These are phyloP conservation scores for Automeris io DNA, from an alignment of 2,888 invertebrate species.

Conservation along the genomic window DNA sequence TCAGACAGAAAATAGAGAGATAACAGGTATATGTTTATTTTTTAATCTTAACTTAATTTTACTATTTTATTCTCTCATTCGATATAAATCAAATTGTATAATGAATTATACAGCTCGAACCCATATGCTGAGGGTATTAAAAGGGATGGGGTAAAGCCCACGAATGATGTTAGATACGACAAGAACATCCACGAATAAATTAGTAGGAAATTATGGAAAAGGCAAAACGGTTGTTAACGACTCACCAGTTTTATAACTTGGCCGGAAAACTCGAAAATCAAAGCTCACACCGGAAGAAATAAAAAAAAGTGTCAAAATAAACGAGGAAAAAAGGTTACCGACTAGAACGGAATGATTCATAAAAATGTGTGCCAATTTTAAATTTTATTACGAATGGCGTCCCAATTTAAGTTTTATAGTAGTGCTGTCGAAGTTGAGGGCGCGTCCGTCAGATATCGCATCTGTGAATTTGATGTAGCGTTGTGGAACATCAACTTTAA, in stretches of 20 bases:
- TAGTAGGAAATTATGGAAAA: slow-evolving; percentile 41
- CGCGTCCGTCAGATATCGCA: slow-evolving; percentile 28
- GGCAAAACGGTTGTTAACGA: slow-evolving; percentile 50
- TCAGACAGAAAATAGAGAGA: too few relatives aligned
- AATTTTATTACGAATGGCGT: slow-evolving; percentile 5
- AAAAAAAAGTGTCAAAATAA: slow-evolving; percentile 17
- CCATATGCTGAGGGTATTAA: slow-evolving; percentile 46
- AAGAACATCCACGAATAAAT: slow-evolving; percentile 60
- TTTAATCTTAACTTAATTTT: too few relatives aligned
- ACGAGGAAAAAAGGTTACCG: slow-evolving; percentile 2
- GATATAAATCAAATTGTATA: slow-evolving; percentile 35
- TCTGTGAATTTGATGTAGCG: slow-evolving; percentile 32
- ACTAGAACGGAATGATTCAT: background rate
- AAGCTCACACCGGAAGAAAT: slow-evolving; percentile 32
- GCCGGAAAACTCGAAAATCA: slow-evolving; percentile 21
- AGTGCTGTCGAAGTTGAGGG: slow-evolving; percentile 3
- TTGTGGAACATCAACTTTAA: slow-evolving; percentile 43
- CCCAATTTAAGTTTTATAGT: slow-evolving; percentile 9
- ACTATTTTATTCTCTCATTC: too few relatives aligned
- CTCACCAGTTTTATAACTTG: slow-evolving; percentile 49
- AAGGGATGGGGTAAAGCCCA: slow-evolving; percentile 42
- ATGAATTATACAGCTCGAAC: slow-evolving; percentile 33
- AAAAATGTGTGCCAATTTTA: slow-evolving; percentile 1
- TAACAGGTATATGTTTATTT: too few relatives aligned
- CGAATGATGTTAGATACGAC: slow-evolving; percentile 47